These are phyloP conservation scores for Drosophila kurseongensis DNA, from an alignment of 1,140 invertebrate genomes.

Conservation along the genomic window DNA sequence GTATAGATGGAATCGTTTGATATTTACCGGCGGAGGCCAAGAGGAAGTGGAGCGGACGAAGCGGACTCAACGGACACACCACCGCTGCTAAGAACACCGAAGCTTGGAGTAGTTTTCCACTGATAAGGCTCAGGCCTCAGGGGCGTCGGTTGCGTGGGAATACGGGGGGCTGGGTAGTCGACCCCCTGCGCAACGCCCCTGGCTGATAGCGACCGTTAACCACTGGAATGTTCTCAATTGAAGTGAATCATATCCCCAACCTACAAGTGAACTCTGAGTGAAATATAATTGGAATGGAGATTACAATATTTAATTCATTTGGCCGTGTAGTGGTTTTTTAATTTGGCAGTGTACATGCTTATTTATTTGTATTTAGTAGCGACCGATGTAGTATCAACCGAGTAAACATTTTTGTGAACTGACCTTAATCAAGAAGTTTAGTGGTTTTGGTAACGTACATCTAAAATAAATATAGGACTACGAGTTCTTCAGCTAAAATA, in stretches of 20 bases:
- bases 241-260: constrained; percentile 81
- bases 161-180: too few relatives aligned
- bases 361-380: neutral
- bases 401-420: neutral
- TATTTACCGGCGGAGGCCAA: constrained; percentile 37
- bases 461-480: too few relatives aligned
- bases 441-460: neutral
- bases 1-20: constrained; percentile 47
- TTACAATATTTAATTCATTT: constrained; percentile 55
- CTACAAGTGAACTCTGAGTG: constrained; percentile 75
- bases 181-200: neutral
- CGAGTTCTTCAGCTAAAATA: neutral
- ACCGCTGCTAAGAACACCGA: constrained; percentile 29
- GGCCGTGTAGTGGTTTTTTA: constrained; percentile 10
- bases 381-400: neutral
- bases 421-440: neutral
- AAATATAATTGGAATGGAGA: constrained; percentile 62
- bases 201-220: constrained; percentile 18
- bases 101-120: constrained; percentile 26
- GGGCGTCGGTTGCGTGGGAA: neutral
- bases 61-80: neutral
- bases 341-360: neutral
- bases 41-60: neutral
- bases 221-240: constrained; percentile 71
- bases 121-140: constrained; percentile 25